Conservation (phyloP, 2,888 invertebrate species). For the Chalcosyrphus nemorum region DNA sequence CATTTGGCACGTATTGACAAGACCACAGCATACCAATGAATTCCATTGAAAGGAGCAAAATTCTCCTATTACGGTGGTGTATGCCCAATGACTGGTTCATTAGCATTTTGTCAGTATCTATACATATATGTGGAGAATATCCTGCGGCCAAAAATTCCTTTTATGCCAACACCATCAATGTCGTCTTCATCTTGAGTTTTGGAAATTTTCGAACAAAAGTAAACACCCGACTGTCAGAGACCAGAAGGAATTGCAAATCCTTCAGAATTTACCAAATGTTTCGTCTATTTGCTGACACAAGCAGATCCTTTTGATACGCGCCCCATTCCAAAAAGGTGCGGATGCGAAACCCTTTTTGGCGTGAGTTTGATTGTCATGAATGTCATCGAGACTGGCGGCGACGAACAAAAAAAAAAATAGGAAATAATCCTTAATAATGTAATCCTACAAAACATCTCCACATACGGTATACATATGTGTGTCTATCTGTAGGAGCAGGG, state of each 20-base stretch:
- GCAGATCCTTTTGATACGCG: constrained; percentile 23
- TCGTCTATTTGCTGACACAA: constrained; percentile 44
- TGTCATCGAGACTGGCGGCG: constrained; percentile 53
- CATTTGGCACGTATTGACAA: constrained; percentile 68
- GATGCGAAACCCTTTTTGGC: constrained; percentile 35
- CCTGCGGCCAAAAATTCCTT: constrained; percentile 51
- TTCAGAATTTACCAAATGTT: constrained; percentile 29
- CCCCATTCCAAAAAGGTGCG: constrained; percentile 16
- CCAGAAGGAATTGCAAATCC: constrained; percentile 34
- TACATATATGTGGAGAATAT: constrained; percentile 11
- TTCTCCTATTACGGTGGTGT: background rate
- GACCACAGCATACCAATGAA: constrained; percentile 68
- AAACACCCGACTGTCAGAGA: background rate
- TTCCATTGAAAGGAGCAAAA: constrained; percentile 55
- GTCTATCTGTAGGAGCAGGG: no score
- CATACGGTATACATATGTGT: no score
- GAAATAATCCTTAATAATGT: constrained; percentile 55
- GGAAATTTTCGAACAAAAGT: constrained; percentile 51
- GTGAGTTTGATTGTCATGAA: constrained; percentile 49
- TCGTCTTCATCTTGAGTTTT: constrained; percentile 10
- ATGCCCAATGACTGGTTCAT: constrained; percentile 57
- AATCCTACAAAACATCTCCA: constrained; percentile 9
- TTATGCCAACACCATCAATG: constrained; percentile 30
- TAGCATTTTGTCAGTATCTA: constrained; percentile 46
- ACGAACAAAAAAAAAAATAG: constrained; percentile 8